A percentile compares a stretch with the other conserved stretches of the same genome.
Evolutionary conservation across 2,113 vertebrate genomes (phyloP).

Genomic region (Danionella cerebrum): DNA sequence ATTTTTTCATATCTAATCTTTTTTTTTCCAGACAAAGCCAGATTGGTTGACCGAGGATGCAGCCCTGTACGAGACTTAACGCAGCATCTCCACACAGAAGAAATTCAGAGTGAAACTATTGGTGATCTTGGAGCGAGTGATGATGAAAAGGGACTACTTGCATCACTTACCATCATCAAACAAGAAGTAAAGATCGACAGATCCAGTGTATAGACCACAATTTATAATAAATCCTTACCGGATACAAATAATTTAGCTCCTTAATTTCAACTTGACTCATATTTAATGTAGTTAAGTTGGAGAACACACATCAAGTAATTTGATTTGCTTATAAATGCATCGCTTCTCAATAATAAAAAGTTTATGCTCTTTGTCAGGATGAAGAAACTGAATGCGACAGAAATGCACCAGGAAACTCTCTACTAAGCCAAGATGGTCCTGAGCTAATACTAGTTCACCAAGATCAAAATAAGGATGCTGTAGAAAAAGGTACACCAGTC

Average conservation of each 20-base stretch:
- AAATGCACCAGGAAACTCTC: constrained; percentile 25
- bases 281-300: too few relatives aligned
- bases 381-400: constrained; percentile 24
- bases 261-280: too few relatives aligned
- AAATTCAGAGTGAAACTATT: constrained; percentile 21
- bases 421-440: constrained; percentile 47
- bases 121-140: constrained; percentile 36
- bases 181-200: constrained; percentile 43
- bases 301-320: too few relatives aligned
- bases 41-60: constrained; percentile 33
- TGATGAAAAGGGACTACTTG: constrained; percentile 28
- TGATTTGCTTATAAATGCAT: background rate
- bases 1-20: background rate
- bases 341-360: background rate
- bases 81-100: background rate
- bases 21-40: constrained; percentile 19
- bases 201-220: too few relatives aligned
- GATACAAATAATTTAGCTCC: too few relatives aligned
- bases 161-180: constrained; percentile 40
- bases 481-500: constrained; percentile 34
- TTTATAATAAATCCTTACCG: too few relatives aligned
- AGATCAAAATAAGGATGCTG: constrained; percentile 25
- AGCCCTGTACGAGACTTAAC: background rate
- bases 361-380: background rate
- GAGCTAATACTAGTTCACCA: constrained; percentile 20